phyloP scores from a whole-genome alignment of 2,888 invertebrate species.

The Synergus japonicus region DNA sequence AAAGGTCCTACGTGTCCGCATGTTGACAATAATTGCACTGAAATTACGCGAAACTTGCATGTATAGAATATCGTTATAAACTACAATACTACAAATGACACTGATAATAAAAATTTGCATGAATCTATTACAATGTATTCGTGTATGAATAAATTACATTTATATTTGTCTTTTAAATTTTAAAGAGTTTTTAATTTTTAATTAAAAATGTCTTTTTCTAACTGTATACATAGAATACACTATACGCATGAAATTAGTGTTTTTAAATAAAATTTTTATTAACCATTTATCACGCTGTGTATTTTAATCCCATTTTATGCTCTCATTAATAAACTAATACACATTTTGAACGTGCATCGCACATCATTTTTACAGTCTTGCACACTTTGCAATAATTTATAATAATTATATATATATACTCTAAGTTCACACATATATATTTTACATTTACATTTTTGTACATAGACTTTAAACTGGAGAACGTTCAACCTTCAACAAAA shows the following conservation, averaged over 20 bases:
- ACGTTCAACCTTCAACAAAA: background rate
- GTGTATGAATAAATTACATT: background rate
- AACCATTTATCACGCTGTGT: background rate
- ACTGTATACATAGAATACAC: background rate
- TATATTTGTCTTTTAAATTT: background rate
- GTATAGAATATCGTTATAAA: background rate
- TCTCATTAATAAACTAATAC: background rate
- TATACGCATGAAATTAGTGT: background rate
- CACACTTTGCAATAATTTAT: background rate
- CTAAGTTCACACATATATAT: background rate
- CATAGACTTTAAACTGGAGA: background rate
- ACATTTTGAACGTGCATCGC: background rate
- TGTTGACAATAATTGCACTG: slow-evolving; percentile 43
- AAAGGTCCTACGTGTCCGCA: slow-evolving; percentile 24
- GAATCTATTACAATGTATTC: background rate
- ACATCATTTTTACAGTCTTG: background rate
- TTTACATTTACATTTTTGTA: background rate
- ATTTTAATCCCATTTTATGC: background rate
- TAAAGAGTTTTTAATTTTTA: background rate
- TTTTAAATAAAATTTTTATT: background rate
- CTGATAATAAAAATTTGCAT: background rate
- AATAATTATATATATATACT: background rate
- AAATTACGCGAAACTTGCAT: background rate
- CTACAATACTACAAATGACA: background rate
- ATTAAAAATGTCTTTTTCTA: background rate